These are phyloP conservation scores for Thysanoteuthis rhombus DNA, from an alignment of 2,888 invertebrate genomes.

Conservation along the genomic window DNA sequence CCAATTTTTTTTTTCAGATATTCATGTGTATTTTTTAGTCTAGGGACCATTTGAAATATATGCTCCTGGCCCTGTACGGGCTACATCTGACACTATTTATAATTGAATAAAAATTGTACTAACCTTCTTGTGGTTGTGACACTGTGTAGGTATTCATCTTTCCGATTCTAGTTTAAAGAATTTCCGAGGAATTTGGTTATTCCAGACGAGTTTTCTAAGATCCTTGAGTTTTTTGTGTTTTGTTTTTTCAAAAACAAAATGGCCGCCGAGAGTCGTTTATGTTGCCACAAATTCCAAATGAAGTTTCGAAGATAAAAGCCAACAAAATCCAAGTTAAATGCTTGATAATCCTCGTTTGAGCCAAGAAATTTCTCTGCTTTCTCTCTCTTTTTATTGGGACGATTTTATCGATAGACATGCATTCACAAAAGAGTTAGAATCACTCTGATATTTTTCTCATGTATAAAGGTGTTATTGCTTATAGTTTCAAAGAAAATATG, in stretches of 20 bases:
- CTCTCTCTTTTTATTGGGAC: neutral
- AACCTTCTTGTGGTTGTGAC: neutral
- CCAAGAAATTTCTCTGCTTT: neutral
- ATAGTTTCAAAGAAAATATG: neutral
- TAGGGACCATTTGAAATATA: too few relatives aligned
- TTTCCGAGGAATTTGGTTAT: neutral
- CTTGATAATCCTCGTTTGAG: neutral
- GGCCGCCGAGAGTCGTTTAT: neutral
- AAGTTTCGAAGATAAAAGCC: neutral
- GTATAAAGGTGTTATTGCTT: neutral
- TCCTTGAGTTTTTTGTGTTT: neutral
- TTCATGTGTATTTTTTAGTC: too few relatives aligned
- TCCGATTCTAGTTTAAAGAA: neutral
- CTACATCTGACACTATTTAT: too few relatives aligned
- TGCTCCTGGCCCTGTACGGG: too few relatives aligned
- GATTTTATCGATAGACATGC: neutral
- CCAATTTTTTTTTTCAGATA: too few relatives aligned
- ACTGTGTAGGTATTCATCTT: neutral
- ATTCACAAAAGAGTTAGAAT: neutral
- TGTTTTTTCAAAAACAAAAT: neutral
- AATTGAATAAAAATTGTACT: neutral
- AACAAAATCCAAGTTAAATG: neutral
- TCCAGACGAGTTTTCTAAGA: neutral
- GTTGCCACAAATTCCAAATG: neutral
- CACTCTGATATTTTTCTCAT: neutral